These are phyloP conservation scores for Ciconia stormi DNA, from an alignment of 2,113 vertebrate species.

Conservation along the genomic window DNA sequence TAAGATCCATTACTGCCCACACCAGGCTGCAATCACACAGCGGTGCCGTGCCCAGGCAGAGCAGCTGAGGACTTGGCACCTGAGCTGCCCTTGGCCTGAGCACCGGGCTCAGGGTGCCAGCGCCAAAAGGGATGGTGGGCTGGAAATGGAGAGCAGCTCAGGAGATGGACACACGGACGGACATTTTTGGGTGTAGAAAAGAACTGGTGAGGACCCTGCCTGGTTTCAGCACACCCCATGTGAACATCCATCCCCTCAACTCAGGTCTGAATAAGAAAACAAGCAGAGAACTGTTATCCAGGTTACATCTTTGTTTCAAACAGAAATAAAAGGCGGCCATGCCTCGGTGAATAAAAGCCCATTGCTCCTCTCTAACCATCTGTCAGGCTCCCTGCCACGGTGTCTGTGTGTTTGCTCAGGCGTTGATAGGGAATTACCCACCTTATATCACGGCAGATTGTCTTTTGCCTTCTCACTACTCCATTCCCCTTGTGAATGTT, in stretches of 20 bases:
- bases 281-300: background rate
- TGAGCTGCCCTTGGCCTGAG: background rate
- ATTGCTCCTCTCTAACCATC: background rate
- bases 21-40: background rate
- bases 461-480: background rate
- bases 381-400: constrained; percentile 6
- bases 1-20: background rate
- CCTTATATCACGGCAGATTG: background rate
- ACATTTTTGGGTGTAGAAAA: background rate
- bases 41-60: background rate
- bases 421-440: background rate
- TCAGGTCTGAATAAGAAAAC: accelerated
- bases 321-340: background rate
- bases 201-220: background rate
- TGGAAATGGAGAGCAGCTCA: background rate
- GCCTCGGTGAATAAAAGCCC: background rate
- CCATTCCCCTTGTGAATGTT: background rate
- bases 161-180: accelerated
- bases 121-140: background rate
- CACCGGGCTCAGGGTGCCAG: accelerated
- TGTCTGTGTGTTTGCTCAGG: constrained; percentile 27
- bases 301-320: background rate
- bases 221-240: background rate
- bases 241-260: background rate
- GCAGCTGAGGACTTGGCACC: constrained; percentile 31